Evolutionary conservation across 2,113 vertebrate genomes (phyloP), one percentile per base, ranked within the genome.

Genomic region (Petrocephalus zakoni): DNA sequence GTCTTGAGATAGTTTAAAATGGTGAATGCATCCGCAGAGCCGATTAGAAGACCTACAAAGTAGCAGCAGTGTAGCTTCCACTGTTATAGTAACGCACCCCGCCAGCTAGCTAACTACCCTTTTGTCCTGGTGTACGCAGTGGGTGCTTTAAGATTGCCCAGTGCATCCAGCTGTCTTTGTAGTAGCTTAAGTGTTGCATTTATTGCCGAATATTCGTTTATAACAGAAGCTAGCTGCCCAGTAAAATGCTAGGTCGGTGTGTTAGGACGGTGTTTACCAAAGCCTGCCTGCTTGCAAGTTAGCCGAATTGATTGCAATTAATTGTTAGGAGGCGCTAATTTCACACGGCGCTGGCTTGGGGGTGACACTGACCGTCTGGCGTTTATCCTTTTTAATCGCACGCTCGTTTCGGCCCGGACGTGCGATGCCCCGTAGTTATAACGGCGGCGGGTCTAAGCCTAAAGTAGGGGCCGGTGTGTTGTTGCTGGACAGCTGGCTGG

Each of bases 101-200:
- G 86, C 52, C 49, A 87, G 72, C 68, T 81, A 56, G 68, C 68
- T 72, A 87, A 47, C 68, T 37, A 42, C 64, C 68, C 87, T 78
- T 51, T 88, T 88, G 87, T 88, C 87, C 68, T 46, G 21, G 64
- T 53, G 47, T 75, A 72, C 46, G 58, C 47, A 87, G 46, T 61
- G 34, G 42, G 2, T 64, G 61, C 15, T 85, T 81, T 81, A 34
- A 46, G 55, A 47, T 61, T 21, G 21, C 19, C 15, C 29, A n/a
- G 2, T 61, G 42, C 8, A 55, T 37, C 46, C 19, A 21, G 10
- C 34, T 61, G n/a, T 58, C 22, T 58, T 87, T 47, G 53, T 11
- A 37, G 17, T 56, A 34, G 25, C 53, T 42, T 7, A 55, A 42
- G 53, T 61, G 55, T 56, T 61, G 37, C 85, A 11, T 68, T 68